Base-by-base conservation (phyloP, 2,113 vertebrate genomes). In the Dolichallabes microphthalmus region DNA sequence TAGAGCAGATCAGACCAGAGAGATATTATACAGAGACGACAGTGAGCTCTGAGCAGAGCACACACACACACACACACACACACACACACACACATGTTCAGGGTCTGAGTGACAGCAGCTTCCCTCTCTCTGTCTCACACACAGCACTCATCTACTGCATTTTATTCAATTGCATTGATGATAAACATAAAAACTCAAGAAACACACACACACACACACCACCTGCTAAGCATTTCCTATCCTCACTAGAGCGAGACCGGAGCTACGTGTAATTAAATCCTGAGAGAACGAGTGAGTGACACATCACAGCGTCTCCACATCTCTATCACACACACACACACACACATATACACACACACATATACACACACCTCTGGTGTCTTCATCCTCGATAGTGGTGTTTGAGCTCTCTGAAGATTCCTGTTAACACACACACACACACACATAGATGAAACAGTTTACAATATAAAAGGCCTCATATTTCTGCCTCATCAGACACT, bases 331-430 rank as follows among this genome's bases (percentile, higher is more conserved):
- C 61, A 64, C 61, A 27, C 27, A 69, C 66, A 35, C 30, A 69
- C 66, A 71, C 35, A 39, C 32, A 60, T n/a, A 50, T 25, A 14
- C 30, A n/a, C 60, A 0, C 87, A 19, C 94, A 99, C 98, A 35
- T 2, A 35, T 14, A 64, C 61, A n/a, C 61, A 66, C 2, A n/a
- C 98, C 97, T 96, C 98, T 96, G 88, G 97, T 98, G 86, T 99
- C 98, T 94, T 99, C 98, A 0, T 99, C 98, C 91, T 99, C 98
- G 0, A 99, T 98, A 86, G 98, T 99, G 85, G 98, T 99, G 90
- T 99, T 99, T 82, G 97, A 98, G 92, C 98, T 99, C 93, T 99
- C 98, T 0, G 98, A 98, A 0, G 98, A 99, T 93, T 99, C 98
- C 98, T 99, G 91, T 69, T 92, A 92, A 94, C 85, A 94, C 17